phyloP scores from a whole-genome alignment of 2,113 vertebrate genomes.

The Siphamia tubifer region DNA sequence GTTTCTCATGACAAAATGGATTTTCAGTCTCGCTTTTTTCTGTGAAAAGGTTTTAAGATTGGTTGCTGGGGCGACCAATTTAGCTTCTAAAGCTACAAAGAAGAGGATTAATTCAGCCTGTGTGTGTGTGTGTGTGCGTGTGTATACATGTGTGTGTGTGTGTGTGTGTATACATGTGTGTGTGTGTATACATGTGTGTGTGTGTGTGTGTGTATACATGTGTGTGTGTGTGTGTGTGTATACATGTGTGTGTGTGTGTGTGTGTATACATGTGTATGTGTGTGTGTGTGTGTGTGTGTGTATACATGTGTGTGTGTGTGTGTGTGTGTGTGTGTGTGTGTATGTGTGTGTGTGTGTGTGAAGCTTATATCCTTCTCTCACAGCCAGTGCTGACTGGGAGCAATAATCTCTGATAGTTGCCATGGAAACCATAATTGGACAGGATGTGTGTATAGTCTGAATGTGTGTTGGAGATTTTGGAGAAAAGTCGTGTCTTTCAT shows the following conservation, averaged over 20 bases:
- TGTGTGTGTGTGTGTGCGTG: neutral
- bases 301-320: no score
- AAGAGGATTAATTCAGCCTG: slow-evolving; percentile 61
- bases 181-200: no score
- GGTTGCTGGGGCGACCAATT: slow-evolving; percentile 60
- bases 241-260: neutral
- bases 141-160: no score
- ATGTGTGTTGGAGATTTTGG: slow-evolving; percentile 17
- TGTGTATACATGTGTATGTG: no score
- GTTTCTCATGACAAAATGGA: slow-evolving; percentile 9
- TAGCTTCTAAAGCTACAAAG: slow-evolving; percentile 51
- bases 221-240: neutral
- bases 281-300: no score
- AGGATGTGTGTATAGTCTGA: neutral
- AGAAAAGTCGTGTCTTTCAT: slow-evolving; percentile 12
- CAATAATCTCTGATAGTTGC: slow-evolving; percentile 78
- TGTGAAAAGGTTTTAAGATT: slow-evolving; percentile 27
- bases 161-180: neutral
- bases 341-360: slow-evolving; percentile 15
- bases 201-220: no score
- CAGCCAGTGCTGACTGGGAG: slow-evolving; percentile 65
- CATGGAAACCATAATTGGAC: slow-evolving; percentile 74
- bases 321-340: neutral
- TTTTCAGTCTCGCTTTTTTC: slow-evolving; percentile 18
- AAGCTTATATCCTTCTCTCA: slow-evolving; percentile 54